These are phyloP conservation scores for Gasterosteus aculeatus DNA, from an alignment of 2,113 vertebrate genomes.

Conservation along the genomic window DNA sequence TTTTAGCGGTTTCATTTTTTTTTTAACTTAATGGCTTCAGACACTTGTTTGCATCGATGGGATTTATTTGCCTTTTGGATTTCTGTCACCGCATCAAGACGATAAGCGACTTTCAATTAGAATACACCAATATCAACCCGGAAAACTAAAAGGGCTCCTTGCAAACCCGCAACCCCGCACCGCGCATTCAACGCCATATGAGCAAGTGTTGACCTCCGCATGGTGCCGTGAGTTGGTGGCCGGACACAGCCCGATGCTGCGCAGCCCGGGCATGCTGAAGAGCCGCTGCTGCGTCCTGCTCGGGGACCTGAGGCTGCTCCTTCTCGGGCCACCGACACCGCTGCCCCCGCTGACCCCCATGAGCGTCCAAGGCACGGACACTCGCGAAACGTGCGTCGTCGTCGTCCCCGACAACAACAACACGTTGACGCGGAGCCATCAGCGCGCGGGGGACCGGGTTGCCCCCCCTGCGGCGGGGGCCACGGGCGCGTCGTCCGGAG, in stretches of 20 bases:
- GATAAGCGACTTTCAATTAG: constrained; percentile 40
- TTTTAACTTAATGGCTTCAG: constrained; percentile 77
- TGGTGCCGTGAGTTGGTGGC: constrained; percentile 80
- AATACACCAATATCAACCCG: constrained; percentile 12
- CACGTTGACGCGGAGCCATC: constrained; percentile 81
- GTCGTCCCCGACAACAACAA: constrained; percentile 84
- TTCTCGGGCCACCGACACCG: constrained; percentile 88
- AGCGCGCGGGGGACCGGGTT: constrained; percentile 74
- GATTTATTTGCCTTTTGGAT: constrained; percentile 62
- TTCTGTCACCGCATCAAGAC: constrained; percentile 40
- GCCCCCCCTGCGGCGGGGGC: constrained; percentile 72
- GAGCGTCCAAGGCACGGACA: constrained; percentile 81
- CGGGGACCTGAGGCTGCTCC: constrained; percentile 96
- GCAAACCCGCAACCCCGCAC: constrained; percentile 22
- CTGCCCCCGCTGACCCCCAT: constrained; percentile 84
- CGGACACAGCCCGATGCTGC: constrained; percentile 86
- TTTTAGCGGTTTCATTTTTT: constrained; percentile 48
- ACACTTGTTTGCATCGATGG: constrained; percentile 81
- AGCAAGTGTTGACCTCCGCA: constrained; percentile 72
- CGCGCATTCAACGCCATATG: constrained; percentile 38
- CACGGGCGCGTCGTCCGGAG: constrained; percentile 74
- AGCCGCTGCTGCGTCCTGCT: constrained; percentile 97
- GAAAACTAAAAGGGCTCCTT: constrained; percentile 28
- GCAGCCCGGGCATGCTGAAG: constrained; percentile 93
- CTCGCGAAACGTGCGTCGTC: constrained; percentile 72